These are phyloP conservation scores for Dermochelys coriacea DNA, from an alignment of 2,797 vertebrate species.

Conservation along the genomic window DNA sequence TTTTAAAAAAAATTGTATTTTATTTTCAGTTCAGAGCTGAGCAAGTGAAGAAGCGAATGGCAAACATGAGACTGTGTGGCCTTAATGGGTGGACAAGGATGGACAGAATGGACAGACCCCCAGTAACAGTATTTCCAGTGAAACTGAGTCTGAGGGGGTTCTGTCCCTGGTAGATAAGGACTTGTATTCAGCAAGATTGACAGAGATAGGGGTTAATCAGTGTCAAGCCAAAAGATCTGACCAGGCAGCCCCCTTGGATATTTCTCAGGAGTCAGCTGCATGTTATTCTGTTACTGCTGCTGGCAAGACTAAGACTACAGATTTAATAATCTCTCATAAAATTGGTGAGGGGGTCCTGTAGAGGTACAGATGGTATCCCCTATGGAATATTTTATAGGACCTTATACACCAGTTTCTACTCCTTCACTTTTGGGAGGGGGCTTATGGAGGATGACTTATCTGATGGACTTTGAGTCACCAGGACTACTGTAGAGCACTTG, in stretches of 20 bases:
- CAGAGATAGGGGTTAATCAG: neutral
- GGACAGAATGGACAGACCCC: too few species aligned
- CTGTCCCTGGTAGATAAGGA: neutral
- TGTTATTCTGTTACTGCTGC: neutral
- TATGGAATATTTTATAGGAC: too few species aligned
- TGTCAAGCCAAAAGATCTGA: neutral
- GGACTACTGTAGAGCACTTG: too few species aligned
- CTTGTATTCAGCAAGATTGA: neutral
- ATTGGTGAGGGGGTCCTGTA: too few species aligned
- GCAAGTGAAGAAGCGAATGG: too few species aligned
- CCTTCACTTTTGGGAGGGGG: neutral
- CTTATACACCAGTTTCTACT: neutral
- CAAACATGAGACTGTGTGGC: too few species aligned
- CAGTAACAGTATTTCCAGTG: neutral
- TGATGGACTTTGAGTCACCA: too few species aligned
- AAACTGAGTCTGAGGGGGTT: neutral
- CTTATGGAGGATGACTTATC: neutral
- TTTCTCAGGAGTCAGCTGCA: neutral
- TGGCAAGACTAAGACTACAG: neutral
- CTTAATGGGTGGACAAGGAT: too few species aligned
- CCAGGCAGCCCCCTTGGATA: neutral
- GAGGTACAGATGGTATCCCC: too few species aligned
- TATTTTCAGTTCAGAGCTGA: neutral
- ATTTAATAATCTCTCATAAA: neutral
- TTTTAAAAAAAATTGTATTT: too few species aligned